Evolutionary conservation across 2,113 vertebrate species (phyloP).

Genomic region (Gambusia holbrooki): DNA sequence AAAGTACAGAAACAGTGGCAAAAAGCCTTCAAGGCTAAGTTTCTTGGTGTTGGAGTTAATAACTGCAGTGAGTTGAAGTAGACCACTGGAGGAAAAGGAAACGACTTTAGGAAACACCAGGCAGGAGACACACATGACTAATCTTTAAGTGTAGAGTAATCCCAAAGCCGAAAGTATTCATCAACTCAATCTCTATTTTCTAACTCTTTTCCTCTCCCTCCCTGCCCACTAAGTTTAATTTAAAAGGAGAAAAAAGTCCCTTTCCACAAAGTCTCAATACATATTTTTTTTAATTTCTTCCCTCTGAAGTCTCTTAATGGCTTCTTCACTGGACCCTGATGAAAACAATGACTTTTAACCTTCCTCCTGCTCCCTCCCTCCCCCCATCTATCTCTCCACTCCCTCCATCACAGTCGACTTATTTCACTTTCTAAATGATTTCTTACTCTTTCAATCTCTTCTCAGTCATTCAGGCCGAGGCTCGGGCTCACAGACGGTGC

Average conservation of each 20-base stretch:
- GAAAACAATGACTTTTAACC: conserved; percentile 82
- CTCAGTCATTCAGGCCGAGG: conserved; percentile 66
- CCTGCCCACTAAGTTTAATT: conserved; percentile 66
- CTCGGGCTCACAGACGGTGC: conserved; percentile 55
- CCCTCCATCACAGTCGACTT: conserved; percentile 66
- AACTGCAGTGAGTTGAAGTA: conserved; percentile 59
- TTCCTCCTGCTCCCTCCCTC: conserved; percentile 34
- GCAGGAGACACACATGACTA: conserved; percentile 68
- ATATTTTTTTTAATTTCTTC: conserved; percentile 80
- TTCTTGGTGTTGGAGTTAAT: conserved; percentile 57
- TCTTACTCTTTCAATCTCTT: conserved; percentile 77
- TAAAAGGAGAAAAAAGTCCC: conserved; percentile 59
- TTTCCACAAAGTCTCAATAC: conserved; percentile 62
- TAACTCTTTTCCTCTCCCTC: conserved; percentile 31
- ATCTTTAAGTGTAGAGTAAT: conserved; percentile 67
- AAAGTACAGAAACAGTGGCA: conserved; percentile 31
- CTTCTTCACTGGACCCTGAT: conserved; percentile 68
- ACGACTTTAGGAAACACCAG: conserved; percentile 55
- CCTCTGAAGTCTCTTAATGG: conserved; percentile 79
- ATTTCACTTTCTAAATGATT: conserved; percentile 81
- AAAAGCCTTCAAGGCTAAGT: conserved; percentile 3
- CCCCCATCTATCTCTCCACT: conserved; percentile 25
- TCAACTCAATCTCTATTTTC: conserved; percentile 61
- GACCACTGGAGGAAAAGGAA: conserved; percentile 21
- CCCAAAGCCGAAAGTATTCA: conserved; percentile 64